Percentiles rank a stretch among this genome's conserved stretches.
Evolutionary conservation across 1,140 invertebrate species (phyloP).

Genomic region (Bombus consobrinus): DNA sequence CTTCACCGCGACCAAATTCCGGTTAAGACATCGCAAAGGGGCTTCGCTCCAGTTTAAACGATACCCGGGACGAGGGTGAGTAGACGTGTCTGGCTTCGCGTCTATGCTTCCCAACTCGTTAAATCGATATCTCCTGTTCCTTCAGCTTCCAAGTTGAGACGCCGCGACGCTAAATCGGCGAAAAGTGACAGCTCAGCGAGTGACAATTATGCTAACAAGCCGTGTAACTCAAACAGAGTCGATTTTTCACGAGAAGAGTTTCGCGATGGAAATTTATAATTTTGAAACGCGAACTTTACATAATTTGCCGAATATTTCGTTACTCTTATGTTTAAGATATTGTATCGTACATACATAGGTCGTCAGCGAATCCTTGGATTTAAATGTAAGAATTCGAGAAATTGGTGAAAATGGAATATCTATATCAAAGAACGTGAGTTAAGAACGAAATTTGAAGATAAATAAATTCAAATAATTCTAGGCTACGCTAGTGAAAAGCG

Average conservation of each 20-base stretch:
- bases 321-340: not conserved
- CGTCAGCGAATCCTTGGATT: too few species aligned
- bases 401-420: too few species aligned
- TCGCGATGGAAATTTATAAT: not conserved
- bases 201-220: constrained; percentile 17
- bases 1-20: constrained; percentile 25
- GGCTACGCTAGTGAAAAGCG: not conserved
- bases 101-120: constrained; percentile 14
- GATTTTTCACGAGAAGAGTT: not conserved
- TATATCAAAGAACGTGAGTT: too few species aligned
- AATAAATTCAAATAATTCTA: too few species aligned
- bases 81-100: constrained; percentile 48
- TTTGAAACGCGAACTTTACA: too few species aligned
- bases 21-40: constrained; percentile 44
- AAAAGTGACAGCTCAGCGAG: not conserved
- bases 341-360: too few species aligned
- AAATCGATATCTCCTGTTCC: constrained; percentile 36
- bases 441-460: too few species aligned
- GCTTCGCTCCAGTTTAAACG: constrained; percentile 50
- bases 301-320: not conserved
- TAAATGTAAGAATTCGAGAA: too few species aligned
- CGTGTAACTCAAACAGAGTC: not conserved
- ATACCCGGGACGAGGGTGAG: constrained; percentile 12
- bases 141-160: not conserved
- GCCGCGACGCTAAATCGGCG: not conserved